These are phyloP conservation scores for Peromyscus californicus DNA, from an alignment of 2,113 vertebrate species.

Conservation along the genomic window DNA sequence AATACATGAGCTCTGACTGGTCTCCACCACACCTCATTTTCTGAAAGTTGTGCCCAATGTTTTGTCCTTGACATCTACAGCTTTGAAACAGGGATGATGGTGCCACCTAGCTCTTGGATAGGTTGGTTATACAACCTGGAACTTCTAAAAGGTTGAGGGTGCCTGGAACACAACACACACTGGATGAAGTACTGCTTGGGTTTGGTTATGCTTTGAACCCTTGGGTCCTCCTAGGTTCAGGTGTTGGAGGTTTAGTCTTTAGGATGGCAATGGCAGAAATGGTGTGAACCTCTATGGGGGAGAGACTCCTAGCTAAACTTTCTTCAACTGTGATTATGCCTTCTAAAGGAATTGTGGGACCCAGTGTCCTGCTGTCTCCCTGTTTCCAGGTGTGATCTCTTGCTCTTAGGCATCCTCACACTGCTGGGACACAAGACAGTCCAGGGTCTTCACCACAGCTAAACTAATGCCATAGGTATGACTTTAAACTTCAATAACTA, in stretches of 20 bases:
- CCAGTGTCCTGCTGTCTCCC: background rate
- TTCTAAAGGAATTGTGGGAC: background rate
- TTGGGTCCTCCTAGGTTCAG: background rate
- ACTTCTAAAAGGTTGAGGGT: background rate
- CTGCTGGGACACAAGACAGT: accelerated
- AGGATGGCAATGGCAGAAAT: background rate
- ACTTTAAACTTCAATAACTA: too few relatives aligned
- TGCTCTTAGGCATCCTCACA: background rate
- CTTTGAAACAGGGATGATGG: background rate
- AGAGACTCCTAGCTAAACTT: background rate
- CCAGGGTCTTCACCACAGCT: background rate
- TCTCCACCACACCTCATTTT: background rate
- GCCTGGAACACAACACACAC: background rate
- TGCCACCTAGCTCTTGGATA: background rate
- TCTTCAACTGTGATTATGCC: background rate
- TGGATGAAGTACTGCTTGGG: background rate
- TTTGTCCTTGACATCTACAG: background rate
- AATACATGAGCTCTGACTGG: background rate
- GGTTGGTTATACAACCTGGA: background rate
- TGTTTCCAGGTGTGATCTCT: background rate
- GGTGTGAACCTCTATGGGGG: background rate
- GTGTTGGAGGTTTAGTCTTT: background rate
- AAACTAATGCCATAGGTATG: background rate
- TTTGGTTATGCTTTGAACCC: background rate
- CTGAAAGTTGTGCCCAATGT: background rate